phyloP scores from a whole-genome alignment of 2,113 vertebrate species.

The Perccottus glenii region DNA sequence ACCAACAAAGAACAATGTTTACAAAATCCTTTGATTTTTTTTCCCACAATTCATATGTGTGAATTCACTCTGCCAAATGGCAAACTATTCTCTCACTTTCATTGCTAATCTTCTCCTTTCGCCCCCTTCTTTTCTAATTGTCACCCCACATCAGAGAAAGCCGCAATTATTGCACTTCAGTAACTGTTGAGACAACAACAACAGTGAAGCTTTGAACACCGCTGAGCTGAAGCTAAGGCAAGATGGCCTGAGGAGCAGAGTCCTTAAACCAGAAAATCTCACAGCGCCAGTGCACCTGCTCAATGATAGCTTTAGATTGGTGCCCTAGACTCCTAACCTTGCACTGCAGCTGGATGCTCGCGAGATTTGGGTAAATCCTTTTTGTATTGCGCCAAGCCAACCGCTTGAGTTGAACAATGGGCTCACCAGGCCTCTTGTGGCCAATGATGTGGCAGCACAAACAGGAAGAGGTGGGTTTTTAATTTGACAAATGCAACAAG shows the following conservation, averaged over 20 bases:
- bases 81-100: slow-evolving; percentile 55
- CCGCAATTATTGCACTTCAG: slow-evolving; percentile 80
- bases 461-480: too few species aligned
- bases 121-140: slow-evolving; percentile 57
- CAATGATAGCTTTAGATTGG: slow-evolving; percentile 48
- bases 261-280: slow-evolving; percentile 57
- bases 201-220: slow-evolving; percentile 67
- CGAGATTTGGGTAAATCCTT: too few species aligned
- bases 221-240: slow-evolving; percentile 62
- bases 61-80: slow-evolving; percentile 64
- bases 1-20: slow-evolving; percentile 58
- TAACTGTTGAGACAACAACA: slow-evolving; percentile 79
- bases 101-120: slow-evolving; percentile 56
- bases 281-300: slow-evolving; percentile 62
- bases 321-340: background rate
- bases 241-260: slow-evolving; percentile 59
- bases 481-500: too few species aligned
- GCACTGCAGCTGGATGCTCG: too few species aligned
- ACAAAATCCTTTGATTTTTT: slow-evolving; percentile 45
- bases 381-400: too few species aligned
- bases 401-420: too few species aligned
- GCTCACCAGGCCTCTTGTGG: too few species aligned
- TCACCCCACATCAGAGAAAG: slow-evolving; percentile 75
- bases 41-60: slow-evolving; percentile 39
- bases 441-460: too few species aligned